Percentiles rank a stretch among this genome's conserved stretches.
These are phyloP conservation scores for Cephus spinipes DNA, from an alignment of 2,888 invertebrate species.

Conservation along the genomic window DNA sequence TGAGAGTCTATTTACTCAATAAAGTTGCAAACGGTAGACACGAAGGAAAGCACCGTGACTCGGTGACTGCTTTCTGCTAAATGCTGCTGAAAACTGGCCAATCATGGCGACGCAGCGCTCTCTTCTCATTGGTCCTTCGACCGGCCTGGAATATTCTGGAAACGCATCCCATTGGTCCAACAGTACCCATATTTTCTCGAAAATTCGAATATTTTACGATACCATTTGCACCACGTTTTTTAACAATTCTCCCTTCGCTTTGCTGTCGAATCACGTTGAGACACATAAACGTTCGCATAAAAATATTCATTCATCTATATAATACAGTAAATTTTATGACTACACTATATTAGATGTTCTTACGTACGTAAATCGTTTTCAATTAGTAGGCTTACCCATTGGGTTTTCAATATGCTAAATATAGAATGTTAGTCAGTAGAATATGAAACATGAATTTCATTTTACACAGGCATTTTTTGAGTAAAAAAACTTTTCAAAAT, in stretches of 20 bases:
- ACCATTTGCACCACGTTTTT: not conserved
- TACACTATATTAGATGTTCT: too few relatives aligned
- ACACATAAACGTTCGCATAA: not conserved
- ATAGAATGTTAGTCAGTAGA: not conserved
- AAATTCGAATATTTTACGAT: conserved; percentile 8
- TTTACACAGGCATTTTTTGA: not conserved
- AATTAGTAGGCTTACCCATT: not conserved
- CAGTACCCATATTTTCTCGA: conserved; percentile 7
- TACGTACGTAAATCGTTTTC: not conserved
- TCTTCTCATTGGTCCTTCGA: conserved; percentile 33
- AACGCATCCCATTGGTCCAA: conserved; percentile 29
- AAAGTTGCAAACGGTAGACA: conserved; percentile 27
- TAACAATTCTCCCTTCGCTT: too few relatives aligned
- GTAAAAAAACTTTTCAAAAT: not conserved
- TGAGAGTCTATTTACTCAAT: conserved; percentile 6
- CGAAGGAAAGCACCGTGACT: conserved; percentile 36
- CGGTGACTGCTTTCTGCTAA: conserved; percentile 48
- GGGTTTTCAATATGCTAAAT: not conserved
- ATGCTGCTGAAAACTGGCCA: conserved; percentile 46
- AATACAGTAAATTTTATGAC: not conserved
- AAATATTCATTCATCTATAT: too few relatives aligned
- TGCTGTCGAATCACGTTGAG: not conserved
- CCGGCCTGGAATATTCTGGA: conserved; percentile 56
- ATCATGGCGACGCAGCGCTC: conserved; percentile 39
- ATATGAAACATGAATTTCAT: not conserved